Evolutionary conservation across 2,113 vertebrate genomes (phyloP).

Genomic region (Pyrgilauda ruficollis): DNA sequence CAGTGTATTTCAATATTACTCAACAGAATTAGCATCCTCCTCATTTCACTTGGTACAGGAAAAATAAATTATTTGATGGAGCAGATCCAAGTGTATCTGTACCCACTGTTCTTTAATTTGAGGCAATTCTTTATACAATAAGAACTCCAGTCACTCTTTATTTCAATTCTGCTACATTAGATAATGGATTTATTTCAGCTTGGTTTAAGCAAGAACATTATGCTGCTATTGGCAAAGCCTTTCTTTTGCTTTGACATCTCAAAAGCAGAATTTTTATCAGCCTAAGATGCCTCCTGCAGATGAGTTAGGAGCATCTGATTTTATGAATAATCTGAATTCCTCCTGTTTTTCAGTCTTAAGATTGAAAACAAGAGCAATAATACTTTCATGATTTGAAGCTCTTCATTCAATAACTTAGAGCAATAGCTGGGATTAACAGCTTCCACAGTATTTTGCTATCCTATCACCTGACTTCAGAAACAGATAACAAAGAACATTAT

Average conservation of each 20-base stretch:
- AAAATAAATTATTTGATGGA: slow-evolving; percentile 33
- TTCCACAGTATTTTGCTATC: background rate
- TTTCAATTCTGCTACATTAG: slow-evolving; percentile 28
- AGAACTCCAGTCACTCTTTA: slow-evolving; percentile 2
- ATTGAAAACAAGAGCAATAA: background rate
- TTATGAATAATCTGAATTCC: background rate
- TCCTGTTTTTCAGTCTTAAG: background rate
- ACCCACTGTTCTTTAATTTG: slow-evolving; percentile 41
- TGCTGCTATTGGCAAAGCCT: background rate
- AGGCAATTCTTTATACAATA: background rate
- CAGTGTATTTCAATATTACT: background rate
- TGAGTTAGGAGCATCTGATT: background rate
- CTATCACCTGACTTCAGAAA: background rate
- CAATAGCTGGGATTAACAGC: background rate
- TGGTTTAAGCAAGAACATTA: slow-evolving; percentile 40
- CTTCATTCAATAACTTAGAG: background rate
- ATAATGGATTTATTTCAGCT: slow-evolving; percentile 45
- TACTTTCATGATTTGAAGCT: background rate
- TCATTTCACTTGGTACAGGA: background rate
- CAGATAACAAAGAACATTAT: background rate
- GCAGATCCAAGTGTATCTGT: slow-evolving; percentile 20
- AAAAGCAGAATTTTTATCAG: slow-evolving; percentile 8
- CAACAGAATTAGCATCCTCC: background rate
- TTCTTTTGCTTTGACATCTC: background rate
- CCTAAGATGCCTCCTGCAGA: background rate